Base-by-base conservation (phyloP, 2,113 vertebrate species). In the Ondatra zibethicus region DNA sequence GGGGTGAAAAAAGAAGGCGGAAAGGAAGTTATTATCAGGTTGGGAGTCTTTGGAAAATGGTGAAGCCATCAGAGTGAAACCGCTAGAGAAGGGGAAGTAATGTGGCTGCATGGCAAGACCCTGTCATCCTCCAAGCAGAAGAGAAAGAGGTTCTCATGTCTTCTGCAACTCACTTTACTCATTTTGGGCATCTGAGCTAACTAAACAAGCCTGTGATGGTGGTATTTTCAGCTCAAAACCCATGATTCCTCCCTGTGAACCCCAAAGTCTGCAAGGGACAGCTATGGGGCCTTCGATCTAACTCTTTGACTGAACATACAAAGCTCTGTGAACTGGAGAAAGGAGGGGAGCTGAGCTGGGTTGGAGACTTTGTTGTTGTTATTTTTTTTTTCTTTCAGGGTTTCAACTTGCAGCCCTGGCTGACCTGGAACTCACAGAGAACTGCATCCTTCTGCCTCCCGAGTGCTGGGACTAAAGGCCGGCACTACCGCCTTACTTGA, bases 161-260 rank as follows among this genome's bases (percentile, higher is more conserved):
- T 10, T 47, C n/a, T 21, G 7, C 29, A 73, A 14, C 31, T 39
- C 12, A 31, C 23, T 50, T 77, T 77, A 27, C 42, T 96, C 58
- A n/a, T 21, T 88, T 31, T 42, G 36, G 77, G 61, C 66, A 91
- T 85, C 29, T 65, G 52, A n/a, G 80, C 31, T 47, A 61, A 70
- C 88, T 52, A 88, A 93, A 87, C 65, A 86, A 92, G 73, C 23
- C 75, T 92, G 72, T 70, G 61, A 65, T 88, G 82, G 88, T 77
- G 36, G n/a, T 77, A n/a, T 63, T 95, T 94, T 78, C 42, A 82
- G 61, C 27, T 65, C n/a, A 42, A 89, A 92, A 42, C 42, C 81
- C 2, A 17, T 68, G 61, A 25, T 70, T 86, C 61, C 19, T 39
- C 21, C n/a, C 50, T 85, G 42, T 70, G 39, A 58, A 78, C 75